Evolutionary conservation across 2,888 invertebrate genomes (phyloP), one percentile per base, ranked within the genome.

Genomic region (Callinectes sapidus): DNA sequence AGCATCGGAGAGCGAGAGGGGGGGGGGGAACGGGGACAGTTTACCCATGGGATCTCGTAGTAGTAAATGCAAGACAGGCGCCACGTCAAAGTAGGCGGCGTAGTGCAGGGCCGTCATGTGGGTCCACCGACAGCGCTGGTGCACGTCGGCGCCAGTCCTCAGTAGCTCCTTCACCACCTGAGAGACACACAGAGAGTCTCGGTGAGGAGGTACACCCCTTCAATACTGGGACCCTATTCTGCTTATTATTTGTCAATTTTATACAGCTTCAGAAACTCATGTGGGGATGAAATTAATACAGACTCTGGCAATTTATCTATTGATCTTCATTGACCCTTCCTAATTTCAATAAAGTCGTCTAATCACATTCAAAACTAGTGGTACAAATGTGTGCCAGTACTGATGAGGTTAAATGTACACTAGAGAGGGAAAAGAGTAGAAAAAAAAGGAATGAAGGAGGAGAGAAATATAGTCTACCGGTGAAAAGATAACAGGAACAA

Each of bases 41-140:
- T 87, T 42, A 94, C 94, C 94, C 66, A 93, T 89, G 28, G 93
- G 90, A 32, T 92, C 95, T 90, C 94, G 95, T 18, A 96, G 95
- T 18, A 96, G 95, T 54, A 95, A 95, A 94, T 95, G 95, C 54
- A 96, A 95, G 16, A 96, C 95, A 85, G 95, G 95, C 10, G 96
- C 96, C 23, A 96, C 96, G 95, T 96, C 96, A 95, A 96, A 96
- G 95, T 96, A 96, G 3, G 96, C 96, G 66, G 96, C 96, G 95
- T 96, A 96, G 95, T 96, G 96, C 55, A 96, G 95, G 54, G 96
- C 96, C 66, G 96, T 96, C 96, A 96, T 96, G 94, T 96, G 96
- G 61, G 96, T 96, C 96, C 96, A 96, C 28, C 96, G 95, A 94
- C 96, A 96, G 87, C 96, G 95, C 54, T 96, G 95, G 94, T 95